Conservation (phyloP, 1,140 invertebrate genomes). For the Cephus cinctus region DNA sequence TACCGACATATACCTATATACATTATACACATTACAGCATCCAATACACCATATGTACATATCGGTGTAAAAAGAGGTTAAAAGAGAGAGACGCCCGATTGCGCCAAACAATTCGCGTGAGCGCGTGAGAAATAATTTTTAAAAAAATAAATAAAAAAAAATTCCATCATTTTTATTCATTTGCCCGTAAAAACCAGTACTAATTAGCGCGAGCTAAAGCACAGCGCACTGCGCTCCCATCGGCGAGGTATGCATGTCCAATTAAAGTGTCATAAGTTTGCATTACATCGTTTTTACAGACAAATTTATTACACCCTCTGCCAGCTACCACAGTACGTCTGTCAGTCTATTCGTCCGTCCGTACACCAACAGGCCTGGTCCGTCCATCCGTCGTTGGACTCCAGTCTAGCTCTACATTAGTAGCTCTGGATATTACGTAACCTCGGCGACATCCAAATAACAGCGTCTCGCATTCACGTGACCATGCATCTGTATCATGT, state of each 20-base stretch:
- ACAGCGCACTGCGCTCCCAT: conserved; percentile 22
- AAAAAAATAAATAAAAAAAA: conserved; percentile 29
- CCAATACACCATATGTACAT: too few relatives aligned
- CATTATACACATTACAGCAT: too few relatives aligned
- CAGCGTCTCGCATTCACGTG: too few relatives aligned
- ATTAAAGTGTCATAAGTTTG: conserved; percentile 42
- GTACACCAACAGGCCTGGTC: conserved; percentile 13
- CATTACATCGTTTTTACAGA: conserved; percentile 30
- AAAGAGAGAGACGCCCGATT: too few relatives aligned
- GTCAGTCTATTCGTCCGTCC: conserved; percentile 24
- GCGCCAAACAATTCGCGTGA: too few relatives aligned
- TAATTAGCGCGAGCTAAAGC: conserved; percentile 37
- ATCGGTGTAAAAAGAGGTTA: too few relatives aligned
- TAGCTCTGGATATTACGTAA: not conserved
- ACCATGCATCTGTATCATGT: too few relatives aligned
- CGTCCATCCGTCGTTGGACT: not conserved
- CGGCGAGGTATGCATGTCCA: conserved; percentile 39
- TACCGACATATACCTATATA: too few relatives aligned
- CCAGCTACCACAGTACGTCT: conserved; percentile 4
- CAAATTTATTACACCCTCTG: conserved; percentile 3
- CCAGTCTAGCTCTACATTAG: not conserved
- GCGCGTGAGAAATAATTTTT: too few relatives aligned
- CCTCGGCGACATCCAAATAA: too few relatives aligned
- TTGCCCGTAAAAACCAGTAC: conserved; percentile 24
- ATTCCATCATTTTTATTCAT: conserved; percentile 35